Percentiles rank a stretch among this genome's conserved stretches.
Evolutionary conservation across 1,140 invertebrate species (phyloP).

Genomic region (Centruroides vittatus): DNA sequence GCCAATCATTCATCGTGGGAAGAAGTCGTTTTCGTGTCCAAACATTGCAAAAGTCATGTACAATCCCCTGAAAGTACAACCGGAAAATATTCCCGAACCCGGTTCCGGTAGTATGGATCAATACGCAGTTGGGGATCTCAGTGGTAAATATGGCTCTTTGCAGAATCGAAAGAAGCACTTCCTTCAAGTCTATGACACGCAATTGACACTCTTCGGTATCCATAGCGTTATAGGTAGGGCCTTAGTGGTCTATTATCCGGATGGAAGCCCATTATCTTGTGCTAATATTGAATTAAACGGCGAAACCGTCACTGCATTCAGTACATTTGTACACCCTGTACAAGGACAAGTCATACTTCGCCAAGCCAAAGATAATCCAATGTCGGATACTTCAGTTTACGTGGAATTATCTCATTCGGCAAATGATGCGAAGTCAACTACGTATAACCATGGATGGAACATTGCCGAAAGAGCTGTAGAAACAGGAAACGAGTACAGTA

Average conservation of each 20-base stretch:
- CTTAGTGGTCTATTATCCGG: constrained; percentile 49
- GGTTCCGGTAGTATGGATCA: constrained; percentile 55
- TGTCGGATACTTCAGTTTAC: constrained; percentile 57
- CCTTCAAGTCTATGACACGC: constrained; percentile 3
- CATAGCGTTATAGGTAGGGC: constrained; percentile 64
- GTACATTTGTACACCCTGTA: constrained; percentile 55
- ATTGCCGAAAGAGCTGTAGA: constrained; percentile 37
- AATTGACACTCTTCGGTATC: constrained; percentile 60
- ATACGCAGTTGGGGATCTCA: constrained; percentile 72
- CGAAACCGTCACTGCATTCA: constrained; percentile 26
- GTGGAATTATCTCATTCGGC: constrained; percentile 19
- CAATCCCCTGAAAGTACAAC: constrained; percentile 33
- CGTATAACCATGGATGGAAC: constrained; percentile 50
- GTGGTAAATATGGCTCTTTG: constrained; percentile 53
- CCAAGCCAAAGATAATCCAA: constrained; percentile 57
- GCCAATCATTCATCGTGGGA: constrained; percentile 28
- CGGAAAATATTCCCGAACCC: constrained; percentile 20
- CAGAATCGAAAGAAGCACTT: not conserved
- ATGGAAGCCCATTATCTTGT: constrained; percentile 32
- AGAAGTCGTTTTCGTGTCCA: constrained; percentile 23
- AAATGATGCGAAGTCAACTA: constrained; percentile 34
- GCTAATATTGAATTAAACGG: constrained; percentile 29
- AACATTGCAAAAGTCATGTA: constrained; percentile 29
- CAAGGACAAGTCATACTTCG: constrained; percentile 70
- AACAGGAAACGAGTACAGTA: constrained; percentile 37